Conservation (phyloP, 1,140 invertebrate genomes). For the Battus philenor region DNA sequence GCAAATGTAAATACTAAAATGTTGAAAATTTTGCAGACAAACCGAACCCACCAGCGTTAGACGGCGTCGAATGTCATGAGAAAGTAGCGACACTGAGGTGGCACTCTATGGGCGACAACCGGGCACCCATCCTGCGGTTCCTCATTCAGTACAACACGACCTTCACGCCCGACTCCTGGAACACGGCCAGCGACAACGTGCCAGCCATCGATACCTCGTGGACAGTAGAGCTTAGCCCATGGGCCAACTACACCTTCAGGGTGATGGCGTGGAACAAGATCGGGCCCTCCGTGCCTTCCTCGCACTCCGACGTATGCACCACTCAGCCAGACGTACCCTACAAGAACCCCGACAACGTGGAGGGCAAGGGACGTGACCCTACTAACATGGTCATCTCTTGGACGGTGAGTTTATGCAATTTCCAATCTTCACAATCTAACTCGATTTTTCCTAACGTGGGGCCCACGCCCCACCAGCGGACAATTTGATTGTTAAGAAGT, state of each 20-base stretch:
- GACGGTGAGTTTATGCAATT: conserved; percentile 86
- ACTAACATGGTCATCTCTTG: conserved; percentile 96
- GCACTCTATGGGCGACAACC: conserved; percentile 94
- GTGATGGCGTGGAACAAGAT: conserved; percentile 96
- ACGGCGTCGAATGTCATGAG: conserved; percentile 81
- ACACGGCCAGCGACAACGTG: conserved; percentile 83
- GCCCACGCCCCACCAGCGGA: too few species aligned
- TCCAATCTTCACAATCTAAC: too few species aligned
- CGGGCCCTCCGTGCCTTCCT: conserved; percentile 90
- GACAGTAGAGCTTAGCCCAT: conserved; percentile 88
- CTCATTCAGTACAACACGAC: conserved; percentile 96
- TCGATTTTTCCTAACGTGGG: too few species aligned
- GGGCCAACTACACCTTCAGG: conserved; percentile 98
- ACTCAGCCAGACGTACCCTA: conserved; percentile 92
- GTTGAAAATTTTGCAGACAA: conserved; percentile 90
- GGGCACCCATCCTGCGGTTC: conserved; percentile 94
- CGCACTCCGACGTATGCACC: conserved; percentile 87
- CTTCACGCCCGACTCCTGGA: conserved; percentile 96
- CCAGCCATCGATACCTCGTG: conserved; percentile 88
- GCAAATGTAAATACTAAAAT: too few species aligned
- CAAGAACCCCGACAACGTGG: conserved; percentile 97
- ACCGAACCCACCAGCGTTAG: conserved; percentile 90
- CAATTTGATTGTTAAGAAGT: too few species aligned
- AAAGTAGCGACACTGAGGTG: conserved; percentile 87
- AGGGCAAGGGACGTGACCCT: conserved; percentile 90